Evolutionary conservation across 2,888 invertebrate genomes (phyloP).

Genomic region (Teleogryllus oceanicus): DNA sequence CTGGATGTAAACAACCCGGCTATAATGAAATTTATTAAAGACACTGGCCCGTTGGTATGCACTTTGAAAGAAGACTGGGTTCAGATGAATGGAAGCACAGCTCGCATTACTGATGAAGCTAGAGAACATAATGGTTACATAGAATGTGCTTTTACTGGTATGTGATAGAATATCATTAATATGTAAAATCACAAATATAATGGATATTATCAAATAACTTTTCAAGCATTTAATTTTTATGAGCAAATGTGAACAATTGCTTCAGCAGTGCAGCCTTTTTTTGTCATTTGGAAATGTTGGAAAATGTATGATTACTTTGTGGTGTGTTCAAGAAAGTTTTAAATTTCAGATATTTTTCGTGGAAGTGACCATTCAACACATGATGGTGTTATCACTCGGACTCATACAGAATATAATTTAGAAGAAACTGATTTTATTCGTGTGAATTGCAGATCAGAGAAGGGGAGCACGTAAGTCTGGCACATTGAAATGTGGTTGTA

Average conservation of each 20-base stretch:
- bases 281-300: too few relatives aligned
- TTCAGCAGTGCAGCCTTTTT: too few relatives aligned
- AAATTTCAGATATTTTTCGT: constrained; percentile 61
- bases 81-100: constrained; percentile 53
- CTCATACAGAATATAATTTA: constrained; percentile 59
- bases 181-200: too few relatives aligned
- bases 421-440: constrained; percentile 68
- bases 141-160: constrained; percentile 56
- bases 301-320: too few relatives aligned
- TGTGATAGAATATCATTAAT: too few relatives aligned
- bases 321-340: not conserved
- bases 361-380: constrained; percentile 60
- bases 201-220: too few relatives aligned
- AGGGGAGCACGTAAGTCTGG: constrained; percentile 48
- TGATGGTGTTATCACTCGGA: constrained; percentile 54
- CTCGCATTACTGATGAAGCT: constrained; percentile 53
- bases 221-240: too few relatives aligned
- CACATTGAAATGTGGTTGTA: not conserved
- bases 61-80: constrained; percentile 67
- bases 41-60: constrained; percentile 63
- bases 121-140: constrained; percentile 46
- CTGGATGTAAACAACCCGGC: constrained; percentile 66
- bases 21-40: constrained; percentile 67
- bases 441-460: constrained; percentile 58
- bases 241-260: too few relatives aligned